Base-by-base conservation (phyloP, 2,888 invertebrate genomes). In the Argyresthia albistria region DNA sequence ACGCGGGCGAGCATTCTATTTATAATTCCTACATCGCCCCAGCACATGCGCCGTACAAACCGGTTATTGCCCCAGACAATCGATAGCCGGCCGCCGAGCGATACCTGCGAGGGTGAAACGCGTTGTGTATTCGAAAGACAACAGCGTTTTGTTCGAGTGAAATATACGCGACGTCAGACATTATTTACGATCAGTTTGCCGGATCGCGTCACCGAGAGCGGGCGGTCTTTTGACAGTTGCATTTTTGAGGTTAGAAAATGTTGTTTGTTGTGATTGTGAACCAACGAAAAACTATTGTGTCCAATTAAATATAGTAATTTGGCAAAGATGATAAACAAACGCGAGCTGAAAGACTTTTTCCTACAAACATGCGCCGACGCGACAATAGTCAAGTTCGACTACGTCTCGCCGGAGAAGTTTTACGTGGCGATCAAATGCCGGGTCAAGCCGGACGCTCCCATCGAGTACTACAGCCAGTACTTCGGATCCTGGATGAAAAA, bases 401-500 rank as follows among this genome's bases (percentile, higher is more conserved):
- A 60, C 53, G 53, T 53, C 35, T 69, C 68, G 7, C 12, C 60
- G 2, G 69, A 70, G 49, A 58, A 57, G 12, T 67, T 63, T 47
- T 36, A 15, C 0, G 53, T 60, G 7, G 47, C 52, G 16, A 6
- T 72, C 7, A 64, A 60, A 59, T 70, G 70, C 50, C 60, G 61
- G 14, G 58, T 63, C 8, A 62, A 62, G 3, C 52, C 53, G 9
- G 56, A 63, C 4, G 54, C 57, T 9, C 45, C 51, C 0, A 7
- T 45, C 3, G 56, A 60, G 2, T 59, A 57, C 43, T 69, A 67
- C 59, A 63, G 55, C 43, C 42, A 59, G 3, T 66, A 62, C 51
- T 46, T 56, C 0, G 56, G 51, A 7, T 53, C 61, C 16, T 73
- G 72, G 71, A 60, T 72, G 0, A 54, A 47, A 3, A 67, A 64